Percentiles rank a stretch among this genome's conserved stretches.
Conservation (phyloP, 2,888 invertebrate species). For the Asteroscopus sphinx region DNA sequence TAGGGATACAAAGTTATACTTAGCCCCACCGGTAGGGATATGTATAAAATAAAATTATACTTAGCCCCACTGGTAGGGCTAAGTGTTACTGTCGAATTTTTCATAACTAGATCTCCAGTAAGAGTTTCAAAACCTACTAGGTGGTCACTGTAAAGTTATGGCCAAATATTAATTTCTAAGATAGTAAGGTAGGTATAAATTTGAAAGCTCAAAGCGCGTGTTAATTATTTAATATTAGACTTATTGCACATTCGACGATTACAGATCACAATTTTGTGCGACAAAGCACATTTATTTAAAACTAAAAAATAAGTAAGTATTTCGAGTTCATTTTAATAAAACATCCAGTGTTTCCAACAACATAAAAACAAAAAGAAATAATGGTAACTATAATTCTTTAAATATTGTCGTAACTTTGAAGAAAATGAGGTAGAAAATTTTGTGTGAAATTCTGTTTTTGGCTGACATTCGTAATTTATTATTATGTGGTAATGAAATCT, state of each 20-base stretch:
- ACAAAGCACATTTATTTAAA: conserved; percentile 68
- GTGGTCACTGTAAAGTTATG: conserved; percentile 67
- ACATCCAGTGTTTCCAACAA: conserved; percentile 52
- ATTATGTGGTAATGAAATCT: conserved; percentile 53
- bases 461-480: conserved; percentile 50
- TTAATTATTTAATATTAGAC: conserved; percentile 61
- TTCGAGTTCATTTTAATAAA: conserved; percentile 49
- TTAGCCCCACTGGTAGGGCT: too few relatives aligned
- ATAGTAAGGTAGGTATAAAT: conserved; percentile 62
- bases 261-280: conserved; percentile 74
- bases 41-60: too few relatives aligned
- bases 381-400: conserved; percentile 67
- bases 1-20: too few relatives aligned
- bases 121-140: conserved; percentile 46
- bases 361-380: conserved; percentile 54
- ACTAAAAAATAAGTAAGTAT: conserved; percentile 64
- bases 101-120: conserved; percentile 35
- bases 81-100: too few relatives aligned
- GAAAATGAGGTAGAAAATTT: conserved; percentile 73
- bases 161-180: conserved; percentile 64
- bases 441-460: conserved; percentile 57
- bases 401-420: conserved; percentile 55
- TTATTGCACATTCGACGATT: conserved; percentile 70
- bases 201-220: conserved; percentile 72
- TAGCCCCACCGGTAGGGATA: too few relatives aligned